Evolutionary conservation across 2,113 vertebrate species (phyloP), one percentile per base, ranked within the genome.

Genomic region (Myanophis thanlyinensis): DNA sequence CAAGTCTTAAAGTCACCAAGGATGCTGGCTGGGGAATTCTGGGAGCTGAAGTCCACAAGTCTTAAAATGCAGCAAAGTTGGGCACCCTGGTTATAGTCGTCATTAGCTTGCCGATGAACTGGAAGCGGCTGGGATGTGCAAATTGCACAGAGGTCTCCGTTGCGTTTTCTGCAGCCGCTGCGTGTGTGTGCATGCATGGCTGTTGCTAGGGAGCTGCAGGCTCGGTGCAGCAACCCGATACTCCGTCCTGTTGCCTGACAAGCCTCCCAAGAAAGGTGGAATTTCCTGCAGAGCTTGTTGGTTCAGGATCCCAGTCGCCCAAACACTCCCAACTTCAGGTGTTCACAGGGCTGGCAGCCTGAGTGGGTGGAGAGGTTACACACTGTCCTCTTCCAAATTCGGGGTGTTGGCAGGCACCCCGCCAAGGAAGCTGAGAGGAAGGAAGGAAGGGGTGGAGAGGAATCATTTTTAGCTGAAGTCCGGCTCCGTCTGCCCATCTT

Each of bases 51-150:
- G 22, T 54, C 22, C 4, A 0, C 23, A 56, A 59, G 30, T 4
- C 59, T 13, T 51, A 51, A 51, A 51, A 51, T 10, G 2, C 59
- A n/a, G 11, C 59, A n/a, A 67, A 0, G 30, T n/a, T n/a, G 59
- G 30, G 30, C 4, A 30, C 56, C 27, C 27, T 52, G 27, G 22
- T 88, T 80, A n/a, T 0, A 0, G 91, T 93, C 46, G 85, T 91
- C 2, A 73, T 0, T 0, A 86, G 0, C 0, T 93, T 93, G 59
- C 89, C 86, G 30, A 40, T 1, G 91, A 85, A 22, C 35, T 8
- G 67, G 47, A 89, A 93, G 93, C 44, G 52, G 80, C 53, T 0
- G 1, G 89, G 5, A 73, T 18, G 87, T 35, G 22, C 23, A 18
- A 10, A 30, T 35, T 91, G 54, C 62, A 62, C 27, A 20, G 67